Conservation (phyloP, 2,888 invertebrate species). For the Acrobasis repandana region DNA sequence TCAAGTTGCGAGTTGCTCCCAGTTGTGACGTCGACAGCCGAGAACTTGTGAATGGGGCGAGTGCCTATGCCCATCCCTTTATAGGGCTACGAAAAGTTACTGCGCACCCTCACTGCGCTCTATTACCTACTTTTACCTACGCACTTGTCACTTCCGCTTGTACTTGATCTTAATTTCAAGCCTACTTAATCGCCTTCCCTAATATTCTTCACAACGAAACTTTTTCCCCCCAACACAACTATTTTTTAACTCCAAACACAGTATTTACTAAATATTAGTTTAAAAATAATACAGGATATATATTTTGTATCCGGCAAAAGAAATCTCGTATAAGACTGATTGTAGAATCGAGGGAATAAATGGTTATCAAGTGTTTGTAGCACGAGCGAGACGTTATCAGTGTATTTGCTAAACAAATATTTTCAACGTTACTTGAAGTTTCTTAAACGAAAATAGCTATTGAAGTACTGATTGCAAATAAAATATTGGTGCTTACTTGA, state of each 20-base stretch:
- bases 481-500: neutral
- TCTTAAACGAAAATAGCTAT: slow-evolving; percentile 18
- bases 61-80: slow-evolving; percentile 62
- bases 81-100: slow-evolving; percentile 62
- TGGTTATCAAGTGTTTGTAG: slow-evolving; percentile 58
- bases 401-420: slow-evolving; percentile 63
- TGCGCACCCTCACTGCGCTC: slow-evolving; percentile 76
- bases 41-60: slow-evolving; percentile 71
- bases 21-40: slow-evolving; percentile 58
- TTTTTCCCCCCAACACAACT: neutral
- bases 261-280: neutral
- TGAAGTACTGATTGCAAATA: slow-evolving; percentile 1
- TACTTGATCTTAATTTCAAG: slow-evolving; percentile 24
- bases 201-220: neutral
- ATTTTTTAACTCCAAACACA: neutral
- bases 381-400: slow-evolving; percentile 66
- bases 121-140: slow-evolving; percentile 39
- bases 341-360: slow-evolving; percentile 42
- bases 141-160: slow-evolving; percentile 39
- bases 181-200: slow-evolving; percentile 17
- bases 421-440: slow-evolving; percentile 47
- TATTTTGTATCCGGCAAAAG: slow-evolving; percentile 29
- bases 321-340: slow-evolving; percentile 33
- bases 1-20: slow-evolving; percentile 37
- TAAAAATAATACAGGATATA: neutral